phyloP scores from a whole-genome alignment of 1,140 invertebrate species.

The Pseudomyrmex sp. region DNA sequence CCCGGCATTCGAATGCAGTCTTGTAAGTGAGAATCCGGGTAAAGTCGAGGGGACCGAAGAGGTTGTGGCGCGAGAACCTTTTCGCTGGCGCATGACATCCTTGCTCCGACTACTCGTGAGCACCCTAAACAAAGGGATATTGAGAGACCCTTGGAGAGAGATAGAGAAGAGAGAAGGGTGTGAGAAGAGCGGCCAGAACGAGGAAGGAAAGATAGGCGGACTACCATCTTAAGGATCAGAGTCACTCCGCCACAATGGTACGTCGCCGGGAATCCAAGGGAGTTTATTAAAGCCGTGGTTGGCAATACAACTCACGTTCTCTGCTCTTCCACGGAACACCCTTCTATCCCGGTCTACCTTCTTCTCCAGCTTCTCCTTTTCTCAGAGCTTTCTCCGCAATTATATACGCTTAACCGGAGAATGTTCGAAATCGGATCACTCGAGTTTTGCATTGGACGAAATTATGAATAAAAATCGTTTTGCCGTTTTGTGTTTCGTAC shows the following conservation, averaged over 20 bases:
- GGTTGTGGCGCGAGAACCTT: slow-evolving; percentile 64
- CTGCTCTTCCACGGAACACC: slow-evolving; percentile 74
- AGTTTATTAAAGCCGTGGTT: slow-evolving; percentile 84
- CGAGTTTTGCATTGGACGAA: slow-evolving; percentile 59
- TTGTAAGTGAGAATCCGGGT: slow-evolving; percentile 66
- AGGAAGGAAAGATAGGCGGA: slow-evolving; percentile 57
- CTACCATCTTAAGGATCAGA: slow-evolving; percentile 71
- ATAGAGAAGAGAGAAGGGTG: slow-evolving; percentile 60
- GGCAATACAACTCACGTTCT: slow-evolving; percentile 84
- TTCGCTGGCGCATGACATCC: slow-evolving; percentile 72
- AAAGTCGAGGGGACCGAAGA: slow-evolving; percentile 59
- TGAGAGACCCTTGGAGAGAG: slow-evolving; percentile 73
- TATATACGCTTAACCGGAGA: slow-evolving; percentile 67
- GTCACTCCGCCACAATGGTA: slow-evolving; percentile 80
- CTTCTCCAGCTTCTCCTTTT: slow-evolving; percentile 20
- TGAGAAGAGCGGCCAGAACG: slow-evolving; percentile 44
- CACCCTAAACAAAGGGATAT: slow-evolving; percentile 80
- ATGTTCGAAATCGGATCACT: slow-evolving; percentile 63
- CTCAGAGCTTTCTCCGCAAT: slow-evolving; percentile 27
- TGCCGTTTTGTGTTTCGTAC: not conserved
- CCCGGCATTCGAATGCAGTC: slow-evolving; percentile 59
- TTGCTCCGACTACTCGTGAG: slow-evolving; percentile 75
- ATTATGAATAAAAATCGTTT: slow-evolving; percentile 35
- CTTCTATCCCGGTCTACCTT: slow-evolving; percentile 45
- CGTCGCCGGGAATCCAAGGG: slow-evolving; percentile 80